phyloP scores from a whole-genome alignment of 2,113 vertebrate species.

The Cheilinus undulatus region DNA sequence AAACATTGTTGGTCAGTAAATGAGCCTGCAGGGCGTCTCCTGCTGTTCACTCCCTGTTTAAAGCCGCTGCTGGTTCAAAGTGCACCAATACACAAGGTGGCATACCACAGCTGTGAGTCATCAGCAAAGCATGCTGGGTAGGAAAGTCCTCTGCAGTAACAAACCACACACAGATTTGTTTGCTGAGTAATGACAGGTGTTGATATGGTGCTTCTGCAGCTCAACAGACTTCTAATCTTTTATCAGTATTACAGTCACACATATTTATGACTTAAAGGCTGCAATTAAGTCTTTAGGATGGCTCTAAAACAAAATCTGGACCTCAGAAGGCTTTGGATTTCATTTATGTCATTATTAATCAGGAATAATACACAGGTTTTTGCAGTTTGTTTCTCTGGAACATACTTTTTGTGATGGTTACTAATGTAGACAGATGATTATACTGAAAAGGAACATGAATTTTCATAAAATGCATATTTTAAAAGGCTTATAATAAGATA shows the following conservation, averaged over 20 bases:
- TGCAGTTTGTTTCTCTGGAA: too few species aligned
- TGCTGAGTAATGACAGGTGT: constrained; percentile 26
- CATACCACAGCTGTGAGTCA: constrained; percentile 52
- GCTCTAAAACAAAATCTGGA: too few species aligned
- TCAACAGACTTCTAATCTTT: constrained; percentile 1
- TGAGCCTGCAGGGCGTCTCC: constrained; percentile 33
- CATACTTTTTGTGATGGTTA: too few species aligned
- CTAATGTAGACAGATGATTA: too few species aligned
- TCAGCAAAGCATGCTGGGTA: constrained; percentile 28
- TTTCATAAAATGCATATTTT: too few species aligned
- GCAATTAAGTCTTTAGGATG: too few species aligned
- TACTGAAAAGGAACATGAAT: too few species aligned
- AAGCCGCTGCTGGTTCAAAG: constrained; percentile 56
- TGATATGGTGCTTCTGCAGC: not conserved
- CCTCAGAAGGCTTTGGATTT: too few species aligned
- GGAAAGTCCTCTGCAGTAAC: not conserved
- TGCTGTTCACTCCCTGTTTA: constrained; percentile 31
- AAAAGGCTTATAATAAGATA: too few species aligned
- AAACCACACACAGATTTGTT: not conserved
- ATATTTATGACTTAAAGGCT: not conserved
- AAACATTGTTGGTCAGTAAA: constrained; percentile 32
- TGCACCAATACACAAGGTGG: constrained; percentile 36
- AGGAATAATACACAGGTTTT: too few species aligned
- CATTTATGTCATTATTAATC: too few species aligned
- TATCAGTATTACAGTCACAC: too few species aligned